phyloP scores from a whole-genome alignment of 2,888 invertebrate species.

The Perdita meconis region DNA sequence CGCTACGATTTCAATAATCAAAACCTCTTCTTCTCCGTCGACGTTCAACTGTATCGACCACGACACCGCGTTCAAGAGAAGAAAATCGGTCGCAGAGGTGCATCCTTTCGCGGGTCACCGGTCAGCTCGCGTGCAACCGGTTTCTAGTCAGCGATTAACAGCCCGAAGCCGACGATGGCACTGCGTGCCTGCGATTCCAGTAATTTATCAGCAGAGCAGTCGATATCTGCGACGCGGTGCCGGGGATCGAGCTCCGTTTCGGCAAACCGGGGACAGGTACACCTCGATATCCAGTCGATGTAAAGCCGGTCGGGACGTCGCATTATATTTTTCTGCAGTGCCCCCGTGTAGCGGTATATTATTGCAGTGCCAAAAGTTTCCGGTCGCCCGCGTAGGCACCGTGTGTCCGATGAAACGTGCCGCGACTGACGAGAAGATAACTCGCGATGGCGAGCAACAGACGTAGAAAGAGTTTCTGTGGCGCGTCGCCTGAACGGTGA shows the following conservation, averaged over 20 bases:
- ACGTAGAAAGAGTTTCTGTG: too few species aligned
- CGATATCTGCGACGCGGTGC: conserved; percentile 34
- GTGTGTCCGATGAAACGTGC: conserved; percentile 26
- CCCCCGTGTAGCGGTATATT: conserved; percentile 48
- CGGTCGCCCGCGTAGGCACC: conserved; percentile 2
- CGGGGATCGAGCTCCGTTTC: conserved; percentile 34
- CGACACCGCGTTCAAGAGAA: not conserved
- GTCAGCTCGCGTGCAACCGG: conserved; percentile 18
- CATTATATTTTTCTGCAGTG: conserved; percentile 68
- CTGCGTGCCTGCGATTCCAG: conserved; percentile 16
- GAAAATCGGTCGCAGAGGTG: conserved; percentile 26
- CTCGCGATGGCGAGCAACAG: not conserved
- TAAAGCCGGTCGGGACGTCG: conserved; percentile 30
- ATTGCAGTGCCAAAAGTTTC: conserved; percentile 55
- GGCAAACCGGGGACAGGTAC: conserved; percentile 25
- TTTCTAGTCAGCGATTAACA: conserved; percentile 39
- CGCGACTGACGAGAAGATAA: not conserved
- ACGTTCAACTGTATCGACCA: too few species aligned
- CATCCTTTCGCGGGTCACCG: conserved; percentile 18
- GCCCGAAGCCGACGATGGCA: conserved; percentile 18
- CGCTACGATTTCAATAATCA: too few species aligned
- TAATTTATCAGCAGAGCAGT: conserved; percentile 33
- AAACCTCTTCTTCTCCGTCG: too few species aligned
- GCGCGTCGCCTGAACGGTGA: too few species aligned
- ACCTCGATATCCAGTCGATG: not conserved